Conservation (phyloP, 35 echinoderm and acorn worm species). For the Apostichopus californicus region DNA sequence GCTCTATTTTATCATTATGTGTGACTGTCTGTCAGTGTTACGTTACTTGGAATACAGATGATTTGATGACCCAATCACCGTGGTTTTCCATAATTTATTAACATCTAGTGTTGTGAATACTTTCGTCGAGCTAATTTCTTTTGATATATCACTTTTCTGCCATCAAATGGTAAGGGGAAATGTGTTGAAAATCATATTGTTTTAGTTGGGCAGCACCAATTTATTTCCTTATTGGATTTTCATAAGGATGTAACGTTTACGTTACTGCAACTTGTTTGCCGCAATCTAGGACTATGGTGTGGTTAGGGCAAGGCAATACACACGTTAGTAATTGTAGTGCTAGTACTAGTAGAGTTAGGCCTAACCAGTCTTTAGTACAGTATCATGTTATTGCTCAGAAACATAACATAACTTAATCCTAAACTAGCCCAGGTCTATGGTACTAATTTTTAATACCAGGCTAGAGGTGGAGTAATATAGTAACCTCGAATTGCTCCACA, state of each 20-base stretch:
- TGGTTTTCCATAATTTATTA: not conserved
- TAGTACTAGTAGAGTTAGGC: no score
- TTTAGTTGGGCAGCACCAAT: not conserved
- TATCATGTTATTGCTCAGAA: no score
- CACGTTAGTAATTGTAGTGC: no score
- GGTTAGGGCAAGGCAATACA: no score
- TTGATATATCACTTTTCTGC: not conserved
- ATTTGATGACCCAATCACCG: conserved; percentile 17
- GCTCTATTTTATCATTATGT: not conserved
- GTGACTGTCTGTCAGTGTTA: not conserved
- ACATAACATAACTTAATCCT: no score
- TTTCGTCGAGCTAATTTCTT: conserved; percentile 1
- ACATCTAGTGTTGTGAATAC: not conserved
- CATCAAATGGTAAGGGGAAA: not conserved
- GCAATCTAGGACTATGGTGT: no score
- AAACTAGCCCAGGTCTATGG: no score
- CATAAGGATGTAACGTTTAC: not conserved
- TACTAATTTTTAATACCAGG: no score
- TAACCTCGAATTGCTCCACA: no score
- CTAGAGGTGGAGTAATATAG: no score
- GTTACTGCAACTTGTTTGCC: no score
- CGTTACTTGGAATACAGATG: not conserved
- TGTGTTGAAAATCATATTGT: not conserved
- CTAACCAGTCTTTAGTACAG: no score
- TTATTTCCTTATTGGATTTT: conserved; percentile 16